Evolutionary conservation across 2,797 vertebrate species (phyloP).

Genomic region (Australoheros facetus): DNA sequence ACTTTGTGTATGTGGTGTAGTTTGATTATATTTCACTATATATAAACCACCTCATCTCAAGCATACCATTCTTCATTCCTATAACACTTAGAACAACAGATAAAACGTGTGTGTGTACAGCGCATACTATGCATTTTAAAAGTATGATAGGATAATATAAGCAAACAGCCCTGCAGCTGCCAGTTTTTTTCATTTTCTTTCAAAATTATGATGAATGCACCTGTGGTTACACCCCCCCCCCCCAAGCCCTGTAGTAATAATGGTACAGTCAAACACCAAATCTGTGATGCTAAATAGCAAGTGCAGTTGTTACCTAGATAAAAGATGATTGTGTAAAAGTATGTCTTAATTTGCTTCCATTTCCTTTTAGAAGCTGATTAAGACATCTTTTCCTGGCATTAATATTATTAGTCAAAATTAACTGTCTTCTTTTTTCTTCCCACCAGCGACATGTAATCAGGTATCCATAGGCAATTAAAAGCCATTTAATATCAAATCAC

Average conservation of each 20-base stretch:
- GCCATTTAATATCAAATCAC: conserved; percentile 4
- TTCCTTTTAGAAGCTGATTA: not conserved
- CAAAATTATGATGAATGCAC: not conserved
- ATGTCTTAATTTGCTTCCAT: not conserved
- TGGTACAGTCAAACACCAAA: not conserved
- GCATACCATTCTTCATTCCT: not conserved
- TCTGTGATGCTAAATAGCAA: not conserved
- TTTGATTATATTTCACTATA: not conserved
- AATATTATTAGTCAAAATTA: not conserved
- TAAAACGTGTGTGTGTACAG: not conserved
- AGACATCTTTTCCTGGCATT: not conserved
- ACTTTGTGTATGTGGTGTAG: not conserved
- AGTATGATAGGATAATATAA: not conserved
- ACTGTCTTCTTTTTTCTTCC: conserved; percentile 9
- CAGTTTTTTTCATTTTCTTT: not conserved
- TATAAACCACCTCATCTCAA: not conserved
- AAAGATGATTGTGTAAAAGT: not conserved
- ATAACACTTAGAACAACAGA: not conserved
- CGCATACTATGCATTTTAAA: not conserved
- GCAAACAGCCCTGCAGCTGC: not conserved
- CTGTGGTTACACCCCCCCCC: no score
- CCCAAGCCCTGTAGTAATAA: not conserved
- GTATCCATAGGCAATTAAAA: conserved; percentile 8
- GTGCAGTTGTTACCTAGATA: not conserved
- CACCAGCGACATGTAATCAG: not conserved